Evolutionary conservation across 2,888 invertebrate species (phyloP).

Genomic region (Cryptocephalus moraei): DNA sequence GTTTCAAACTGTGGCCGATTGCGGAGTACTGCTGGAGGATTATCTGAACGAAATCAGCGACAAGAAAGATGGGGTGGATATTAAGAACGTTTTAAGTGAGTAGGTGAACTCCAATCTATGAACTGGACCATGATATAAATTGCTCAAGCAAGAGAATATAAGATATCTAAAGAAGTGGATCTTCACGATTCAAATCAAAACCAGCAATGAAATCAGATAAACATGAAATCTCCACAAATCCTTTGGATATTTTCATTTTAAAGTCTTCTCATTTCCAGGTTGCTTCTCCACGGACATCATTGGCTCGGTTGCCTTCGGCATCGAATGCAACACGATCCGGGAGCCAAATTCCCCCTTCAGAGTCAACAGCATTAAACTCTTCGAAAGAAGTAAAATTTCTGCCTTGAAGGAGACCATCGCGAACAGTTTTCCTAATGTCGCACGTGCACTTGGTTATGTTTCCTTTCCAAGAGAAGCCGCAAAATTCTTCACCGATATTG

Average conservation of each 20-base stretch:
- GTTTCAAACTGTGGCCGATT: slow-evolving; percentile 47
- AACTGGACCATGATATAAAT: too few species aligned
- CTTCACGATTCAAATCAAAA: too few species aligned
- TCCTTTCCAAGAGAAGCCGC: slow-evolving; percentile 11
- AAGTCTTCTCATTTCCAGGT: slow-evolving; percentile 5
- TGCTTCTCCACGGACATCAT: slow-evolving; percentile 14
- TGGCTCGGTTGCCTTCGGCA: slow-evolving; percentile 46
- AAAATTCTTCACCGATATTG: slow-evolving; percentile 38
- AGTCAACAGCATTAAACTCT: slow-evolving; percentile 10
- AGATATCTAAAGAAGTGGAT: too few species aligned
- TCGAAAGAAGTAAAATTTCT: slow-evolving; percentile 1
- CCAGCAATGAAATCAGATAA: too few species aligned
- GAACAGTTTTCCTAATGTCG: slow-evolving; percentile 10
- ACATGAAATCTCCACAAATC: too few species aligned
- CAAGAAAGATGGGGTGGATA: slow-evolving; percentile 7
- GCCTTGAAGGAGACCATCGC: slow-evolving; percentile 3
- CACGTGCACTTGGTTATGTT: background rate
- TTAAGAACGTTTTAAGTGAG: slow-evolving; percentile 9
- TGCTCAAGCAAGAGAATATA: too few species aligned
- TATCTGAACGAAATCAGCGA: slow-evolving; percentile 3
- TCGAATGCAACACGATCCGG: slow-evolving; percentile 45
- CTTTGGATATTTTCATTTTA: too few species aligned
- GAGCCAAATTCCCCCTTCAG: slow-evolving; percentile 40
- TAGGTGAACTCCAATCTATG: too few species aligned
- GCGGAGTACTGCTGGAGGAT: slow-evolving; percentile 24